Conservation (phyloP, 2,888 invertebrate species). For the Dolichomitus sp. region DNA sequence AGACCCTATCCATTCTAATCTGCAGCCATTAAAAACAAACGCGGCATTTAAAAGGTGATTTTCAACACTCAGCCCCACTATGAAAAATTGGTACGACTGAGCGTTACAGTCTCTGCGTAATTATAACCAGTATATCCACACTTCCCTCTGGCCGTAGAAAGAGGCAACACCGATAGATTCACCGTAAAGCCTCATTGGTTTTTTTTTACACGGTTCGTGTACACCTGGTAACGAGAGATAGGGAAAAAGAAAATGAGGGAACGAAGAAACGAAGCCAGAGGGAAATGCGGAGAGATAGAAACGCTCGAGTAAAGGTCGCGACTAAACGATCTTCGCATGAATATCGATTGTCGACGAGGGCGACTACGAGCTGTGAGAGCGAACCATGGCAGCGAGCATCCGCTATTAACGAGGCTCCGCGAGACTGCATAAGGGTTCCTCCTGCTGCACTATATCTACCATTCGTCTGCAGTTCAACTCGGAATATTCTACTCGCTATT, state of each 20-base stretch:
- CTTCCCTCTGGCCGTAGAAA: neutral
- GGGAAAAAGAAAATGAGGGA: slow-evolving; percentile 49
- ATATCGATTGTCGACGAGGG: slow-evolving; percentile 64
- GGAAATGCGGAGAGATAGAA: slow-evolving; percentile 12
- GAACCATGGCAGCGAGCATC: slow-evolving; percentile 49
- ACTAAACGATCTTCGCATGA: slow-evolving; percentile 63
- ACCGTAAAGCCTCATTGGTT: neutral
- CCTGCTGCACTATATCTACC: neutral
- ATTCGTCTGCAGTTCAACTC: slow-evolving; percentile 35
- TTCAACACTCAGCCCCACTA: neutral
- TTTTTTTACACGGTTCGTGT: neutral
- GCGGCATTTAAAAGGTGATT: too few relatives aligned
- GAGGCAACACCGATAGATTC: neutral
- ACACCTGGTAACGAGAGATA: slow-evolving; percentile 31
- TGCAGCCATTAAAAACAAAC: too few relatives aligned
- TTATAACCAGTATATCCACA: slow-evolving; percentile 5
- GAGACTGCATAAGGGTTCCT: slow-evolving; percentile 56
- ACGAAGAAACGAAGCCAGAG: slow-evolving; percentile 42
- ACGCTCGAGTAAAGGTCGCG: slow-evolving; percentile 51
- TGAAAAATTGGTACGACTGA: neutral
- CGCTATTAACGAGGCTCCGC: slow-evolving; percentile 60
- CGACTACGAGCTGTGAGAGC: slow-evolving; percentile 31
- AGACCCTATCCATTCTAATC: neutral
- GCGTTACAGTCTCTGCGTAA: neutral
- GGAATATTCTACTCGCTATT: slow-evolving; percentile 32